Evolutionary conservation across 2,888 invertebrate species (phyloP), one percentile per base, ranked within the genome.

Genomic region (Athalia circularis): DNA sequence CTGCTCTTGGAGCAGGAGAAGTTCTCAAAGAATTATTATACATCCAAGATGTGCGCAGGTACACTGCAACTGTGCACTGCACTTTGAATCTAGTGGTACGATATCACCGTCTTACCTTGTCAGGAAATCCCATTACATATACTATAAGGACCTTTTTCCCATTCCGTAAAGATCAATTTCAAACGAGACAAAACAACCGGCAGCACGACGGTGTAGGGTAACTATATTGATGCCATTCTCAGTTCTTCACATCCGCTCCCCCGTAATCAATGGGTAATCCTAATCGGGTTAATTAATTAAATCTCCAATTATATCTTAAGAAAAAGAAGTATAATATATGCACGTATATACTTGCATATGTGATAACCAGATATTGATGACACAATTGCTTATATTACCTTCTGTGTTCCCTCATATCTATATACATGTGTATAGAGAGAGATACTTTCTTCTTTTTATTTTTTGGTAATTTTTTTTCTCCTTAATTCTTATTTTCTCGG

Each of bases 241-340:
- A 29, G 29, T 29, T 29, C 29, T 29, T 29, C 29, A 29, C 29
- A 29, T 29, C 29, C 29, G 29, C 29, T 29, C 29, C 29, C 29
- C 29, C 29, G 29, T 29, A 29, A 29, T 29, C 29, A 29, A 29
- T n/a, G 2, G 29, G 29, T 29, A 29, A 11, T 43, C 57, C 70
- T 43, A 45, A 57, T 70, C 70, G 70, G 72, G 45, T 59, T 59
- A 45, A 72, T 72, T 72, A 5, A 72, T 72, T 59, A 13, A 72
- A 59, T 59, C 59, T 59, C 59, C 47, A 59, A 59, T 72, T 59
- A 72, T 45, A 45, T 47, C 47, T 9, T 6, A 57, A 59, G 52
- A 59, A 6, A 29, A 13, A 3, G 43, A 43, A 43, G n/a, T 68
- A 54, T 68, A 15, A 9, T 8, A 43, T 64, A 64, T 9, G 45